Percentiles rank a stretch among this genome's conserved stretches.
These are phyloP conservation scores for Gobio occitaniae DNA, from an alignment of 2,797 vertebrate genomes.

Conservation along the genomic window DNA sequence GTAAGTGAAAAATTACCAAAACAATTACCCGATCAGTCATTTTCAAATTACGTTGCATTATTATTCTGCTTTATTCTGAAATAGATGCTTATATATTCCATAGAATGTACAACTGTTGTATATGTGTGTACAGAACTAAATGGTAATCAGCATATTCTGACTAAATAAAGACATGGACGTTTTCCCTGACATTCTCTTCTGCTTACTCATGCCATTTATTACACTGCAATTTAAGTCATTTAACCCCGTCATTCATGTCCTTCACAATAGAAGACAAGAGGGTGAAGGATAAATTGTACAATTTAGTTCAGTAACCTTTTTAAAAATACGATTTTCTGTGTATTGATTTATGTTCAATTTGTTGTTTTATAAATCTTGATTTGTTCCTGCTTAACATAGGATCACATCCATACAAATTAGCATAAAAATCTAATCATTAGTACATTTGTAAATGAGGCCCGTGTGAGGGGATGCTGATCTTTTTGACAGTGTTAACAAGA, in stretches of 20 bases:
- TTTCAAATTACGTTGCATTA: neutral
- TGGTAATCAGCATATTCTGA: neutral
- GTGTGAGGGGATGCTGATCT: neutral
- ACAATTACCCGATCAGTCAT: neutral
- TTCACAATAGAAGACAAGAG: neutral
- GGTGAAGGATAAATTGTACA: neutral
- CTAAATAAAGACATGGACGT: neutral
- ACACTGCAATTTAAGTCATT: slow-evolving; percentile 10
- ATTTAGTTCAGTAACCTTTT: slow-evolving; percentile 1
- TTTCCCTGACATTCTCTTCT: neutral
- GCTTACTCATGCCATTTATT: slow-evolving; percentile 11
- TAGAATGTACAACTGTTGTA: neutral
- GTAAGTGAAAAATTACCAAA: too few relatives aligned
- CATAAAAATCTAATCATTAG: neutral
- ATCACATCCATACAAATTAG: neutral
- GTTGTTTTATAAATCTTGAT: slow-evolving; percentile 5
- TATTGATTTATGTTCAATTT: neutral
- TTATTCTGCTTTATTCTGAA: neutral
- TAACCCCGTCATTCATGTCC: neutral
- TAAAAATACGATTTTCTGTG: neutral
- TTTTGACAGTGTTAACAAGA: neutral
- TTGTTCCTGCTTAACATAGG: neutral
- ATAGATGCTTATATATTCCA: neutral
- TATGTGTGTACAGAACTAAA: neutral
- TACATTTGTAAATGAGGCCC: neutral